phyloP scores from a whole-genome alignment of 2,797 vertebrate species.

The Argya squamiceps region DNA sequence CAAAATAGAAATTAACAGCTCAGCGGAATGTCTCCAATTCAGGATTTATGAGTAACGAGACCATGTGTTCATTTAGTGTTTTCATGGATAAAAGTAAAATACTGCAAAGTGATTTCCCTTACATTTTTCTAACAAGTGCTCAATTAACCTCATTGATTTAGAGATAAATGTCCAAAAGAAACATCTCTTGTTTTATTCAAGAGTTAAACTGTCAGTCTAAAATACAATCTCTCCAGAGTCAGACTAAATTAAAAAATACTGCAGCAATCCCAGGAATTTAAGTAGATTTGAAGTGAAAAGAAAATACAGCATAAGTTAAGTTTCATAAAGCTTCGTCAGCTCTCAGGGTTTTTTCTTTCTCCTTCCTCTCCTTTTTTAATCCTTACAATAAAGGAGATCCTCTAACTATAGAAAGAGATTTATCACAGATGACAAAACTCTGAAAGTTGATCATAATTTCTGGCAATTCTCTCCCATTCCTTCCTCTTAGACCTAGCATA shows the following conservation, averaged over 20 bases:
- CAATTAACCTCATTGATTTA: neutral
- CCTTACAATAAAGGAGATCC: conserved; percentile 23
- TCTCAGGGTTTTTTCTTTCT: neutral
- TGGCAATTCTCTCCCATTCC: neutral
- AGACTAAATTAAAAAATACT: conserved; percentile 41
- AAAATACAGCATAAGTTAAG: neutral
- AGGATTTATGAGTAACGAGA: neutral
- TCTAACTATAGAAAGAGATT: conserved; percentile 55
- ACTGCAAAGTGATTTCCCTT: neutral
- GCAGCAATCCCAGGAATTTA: neutral
- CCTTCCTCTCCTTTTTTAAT: neutral
- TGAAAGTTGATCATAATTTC: conserved; percentile 57
- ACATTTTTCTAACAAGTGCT: neutral
- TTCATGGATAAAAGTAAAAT: neutral
- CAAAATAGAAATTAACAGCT: neutral
- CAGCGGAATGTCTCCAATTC: neutral
- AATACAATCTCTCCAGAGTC: conserved; percentile 8
- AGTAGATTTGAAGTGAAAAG: conserved; percentile 19
- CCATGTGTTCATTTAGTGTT: neutral
- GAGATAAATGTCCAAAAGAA: conserved; percentile 34
- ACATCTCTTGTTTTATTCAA: neutral
- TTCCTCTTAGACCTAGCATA: conserved; percentile 29
- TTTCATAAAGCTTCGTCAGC: neutral
- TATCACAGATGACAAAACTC: conserved; percentile 49
- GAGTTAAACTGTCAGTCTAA: conserved; percentile 33